A percentile compares a stretch with the other conserved stretches of the same genome.
These are phyloP conservation scores for Epizoanthus rinbou DNA, from an alignment of 92 coral and sea anemone genomes.

Conservation along the genomic window DNA sequence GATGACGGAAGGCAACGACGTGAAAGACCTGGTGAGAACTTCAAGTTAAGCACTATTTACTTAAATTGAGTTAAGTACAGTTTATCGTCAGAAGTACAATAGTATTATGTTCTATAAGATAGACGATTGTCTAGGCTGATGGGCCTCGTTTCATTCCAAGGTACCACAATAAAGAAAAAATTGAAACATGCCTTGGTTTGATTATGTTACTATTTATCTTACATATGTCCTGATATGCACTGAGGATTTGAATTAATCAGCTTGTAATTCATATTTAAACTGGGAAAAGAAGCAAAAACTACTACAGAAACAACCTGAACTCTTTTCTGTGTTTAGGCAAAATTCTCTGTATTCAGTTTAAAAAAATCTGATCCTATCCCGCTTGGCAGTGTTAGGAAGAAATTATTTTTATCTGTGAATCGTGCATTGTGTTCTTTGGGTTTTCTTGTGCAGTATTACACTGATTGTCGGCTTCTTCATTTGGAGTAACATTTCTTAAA, in stretches of 20 bases:
- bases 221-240: neutral
- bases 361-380: too few species aligned
- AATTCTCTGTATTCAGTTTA: too few species aligned
- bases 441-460: too few species aligned
- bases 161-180: neutral
- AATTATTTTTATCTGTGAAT: too few species aligned
- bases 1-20: neutral
- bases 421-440: too few species aligned
- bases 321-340: too few species aligned
- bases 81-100: neutral
- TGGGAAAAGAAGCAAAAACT: too few species aligned
- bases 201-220: neutral
- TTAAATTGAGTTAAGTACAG: constrained; percentile 4
- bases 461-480: too few species aligned
- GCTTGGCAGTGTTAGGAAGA: too few species aligned
- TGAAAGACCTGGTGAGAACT: constrained; percentile 5
- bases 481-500: too few species aligned
- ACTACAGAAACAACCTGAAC: too few species aligned
- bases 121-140: neutral
- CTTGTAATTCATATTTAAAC: neutral
- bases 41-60: constrained; percentile 7
- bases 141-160: neutral
- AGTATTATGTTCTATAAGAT: neutral
- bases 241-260: neutral
- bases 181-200: constrained; percentile 19